phyloP scores from a whole-genome alignment of 2,888 invertebrate species.

The Philopedon plagiatum region DNA sequence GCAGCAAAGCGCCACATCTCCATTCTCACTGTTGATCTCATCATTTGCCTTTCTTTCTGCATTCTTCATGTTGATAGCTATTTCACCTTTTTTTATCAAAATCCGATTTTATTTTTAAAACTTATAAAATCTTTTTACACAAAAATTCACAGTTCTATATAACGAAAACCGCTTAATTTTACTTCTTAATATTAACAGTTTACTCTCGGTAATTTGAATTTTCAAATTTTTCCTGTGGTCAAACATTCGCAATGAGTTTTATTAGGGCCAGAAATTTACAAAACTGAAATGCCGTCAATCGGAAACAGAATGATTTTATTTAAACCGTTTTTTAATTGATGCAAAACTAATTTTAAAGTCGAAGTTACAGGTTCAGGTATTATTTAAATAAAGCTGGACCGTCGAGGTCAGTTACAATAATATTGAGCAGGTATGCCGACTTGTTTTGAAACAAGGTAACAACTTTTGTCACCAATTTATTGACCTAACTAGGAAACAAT shows the following conservation, averaged over 20 bases:
- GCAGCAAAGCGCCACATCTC: not conserved
- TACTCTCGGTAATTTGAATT: not conserved
- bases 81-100: not conserved
- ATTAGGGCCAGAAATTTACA: not conserved
- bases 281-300: not conserved
- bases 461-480: too few species aligned
- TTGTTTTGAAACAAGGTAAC: too few species aligned
- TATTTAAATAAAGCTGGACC: too few species aligned
- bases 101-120: not conserved
- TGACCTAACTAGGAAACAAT: not conserved
- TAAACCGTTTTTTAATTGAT: too few species aligned
- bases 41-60: not conserved
- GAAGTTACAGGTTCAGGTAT: too few species aligned
- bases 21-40: not conserved
- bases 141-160: not conserved
- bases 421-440: too few species aligned
- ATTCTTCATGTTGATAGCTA: not conserved
- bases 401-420: too few species aligned
- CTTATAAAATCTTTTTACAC: not conserved
- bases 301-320: too few species aligned
- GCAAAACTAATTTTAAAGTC: too few species aligned
- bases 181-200: not conserved
- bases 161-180: not conserved
- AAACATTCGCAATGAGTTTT: slow-evolving; percentile 5
- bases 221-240: not conserved